These are phyloP conservation scores for Rutilus rutilus DNA, from an alignment of 2,113 vertebrate genomes.

Conservation along the genomic window DNA sequence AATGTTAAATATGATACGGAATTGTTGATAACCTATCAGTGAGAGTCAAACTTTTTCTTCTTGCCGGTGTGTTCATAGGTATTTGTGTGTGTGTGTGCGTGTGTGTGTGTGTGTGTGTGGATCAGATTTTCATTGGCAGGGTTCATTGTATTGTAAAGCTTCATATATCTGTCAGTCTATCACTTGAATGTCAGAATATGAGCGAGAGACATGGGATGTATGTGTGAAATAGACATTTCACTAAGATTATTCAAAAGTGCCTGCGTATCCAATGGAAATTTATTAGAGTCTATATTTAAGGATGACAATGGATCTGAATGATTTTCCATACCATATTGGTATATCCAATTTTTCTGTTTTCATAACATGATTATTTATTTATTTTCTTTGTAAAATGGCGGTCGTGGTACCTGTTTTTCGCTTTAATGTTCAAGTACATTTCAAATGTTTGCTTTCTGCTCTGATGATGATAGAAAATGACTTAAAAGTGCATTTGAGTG, in stretches of 20 bases:
- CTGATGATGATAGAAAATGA: constrained; percentile 61
- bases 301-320: constrained; percentile 78
- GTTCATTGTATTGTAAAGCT: constrained; percentile 44
- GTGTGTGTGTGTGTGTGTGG: not conserved
- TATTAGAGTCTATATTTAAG: constrained; percentile 78
- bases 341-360: constrained; percentile 79
- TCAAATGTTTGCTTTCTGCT: constrained; percentile 67
- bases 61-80: constrained; percentile 22
- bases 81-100: constrained; percentile 6
- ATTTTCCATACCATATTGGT: constrained; percentile 86
- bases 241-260: constrained; percentile 77
- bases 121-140: constrained; percentile 38
- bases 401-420: constrained; percentile 74
- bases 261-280: constrained; percentile 78
- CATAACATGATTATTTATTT: constrained; percentile 77
- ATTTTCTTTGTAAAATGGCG: constrained; percentile 75
- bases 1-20: constrained; percentile 33
- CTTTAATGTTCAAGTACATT: constrained; percentile 71
- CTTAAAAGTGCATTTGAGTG: constrained; percentile 58
- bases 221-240: constrained; percentile 71
- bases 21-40: constrained; percentile 32
- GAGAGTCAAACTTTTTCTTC: constrained; percentile 31
- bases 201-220: constrained; percentile 52
- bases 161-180: constrained; percentile 41
- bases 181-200: constrained; percentile 45